Base-by-base conservation (phyloP, 1,140 invertebrate genomes). In the Orchestia grillus region DNA sequence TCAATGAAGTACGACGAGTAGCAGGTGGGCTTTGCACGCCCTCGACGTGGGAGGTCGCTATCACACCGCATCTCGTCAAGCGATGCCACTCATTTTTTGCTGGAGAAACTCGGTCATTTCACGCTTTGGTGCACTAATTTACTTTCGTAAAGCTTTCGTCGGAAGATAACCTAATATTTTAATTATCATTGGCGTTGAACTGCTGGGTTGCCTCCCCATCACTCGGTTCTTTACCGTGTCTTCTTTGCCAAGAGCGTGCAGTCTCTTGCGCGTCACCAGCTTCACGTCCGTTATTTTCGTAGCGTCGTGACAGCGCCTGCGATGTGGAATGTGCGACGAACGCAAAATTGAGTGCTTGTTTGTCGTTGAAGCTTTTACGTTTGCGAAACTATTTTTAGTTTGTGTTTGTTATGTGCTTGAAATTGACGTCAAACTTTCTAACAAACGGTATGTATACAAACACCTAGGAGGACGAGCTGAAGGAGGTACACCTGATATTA, bases 61-160 rank as follows among this genome's bases (percentile, higher is more conserved):
- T 77, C 62, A 77, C 28, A 15, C 28, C 62, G 62, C 28, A 77
- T 77, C 62, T 77, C 62, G 62, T 77, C 62, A 23, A 36, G 62
- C 62, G 62, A 77, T 77, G 62, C 62, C 62, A 77, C 62, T 77
- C 62, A 77, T 23, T 36, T 77, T 77, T 77, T 77, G 11, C 62
- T 15, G 62, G 62, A 42, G 41, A 4, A 90, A 42, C 41, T 4
- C 88, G 88, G 88, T 90, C 88, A 90, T 90, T 90, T 90, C 88
- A 90, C 88, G 88, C 88, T 90, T 90, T 90, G 88, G 41, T 90
- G 43, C 88, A 41, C 88, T 90, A 90, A 90, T 90, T 90, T 90
- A 3, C 88, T 90, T 44, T 90, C 88, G 43, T 42, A 90, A 90
- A 90, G 42, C 15, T 41, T 44, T 90, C 88, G 88, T 44, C 88